These are phyloP conservation scores for Mythimna loreyi DNA, from an alignment of 2,888 invertebrate species.

Conservation along the genomic window DNA sequence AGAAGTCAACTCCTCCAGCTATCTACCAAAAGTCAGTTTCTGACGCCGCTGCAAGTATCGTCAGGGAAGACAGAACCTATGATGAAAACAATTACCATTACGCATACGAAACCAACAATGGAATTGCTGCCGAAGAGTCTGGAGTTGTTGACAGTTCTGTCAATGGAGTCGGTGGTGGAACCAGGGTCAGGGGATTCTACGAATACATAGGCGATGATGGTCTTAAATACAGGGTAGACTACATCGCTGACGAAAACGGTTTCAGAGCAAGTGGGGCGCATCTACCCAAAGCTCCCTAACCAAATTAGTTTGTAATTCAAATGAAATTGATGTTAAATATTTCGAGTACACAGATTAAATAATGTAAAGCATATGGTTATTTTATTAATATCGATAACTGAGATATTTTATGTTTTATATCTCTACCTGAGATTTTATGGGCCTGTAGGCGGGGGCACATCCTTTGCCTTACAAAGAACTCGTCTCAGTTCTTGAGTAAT, in stretches of 20 bases:
- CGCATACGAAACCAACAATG: constrained; percentile 92
- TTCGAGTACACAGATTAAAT: constrained; percentile 53
- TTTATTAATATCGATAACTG: constrained; percentile 44
- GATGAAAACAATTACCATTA: constrained; percentile 91
- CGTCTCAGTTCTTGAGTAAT: constrained; percentile 38
- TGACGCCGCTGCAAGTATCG: constrained; percentile 89
- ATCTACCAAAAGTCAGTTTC: constrained; percentile 73
- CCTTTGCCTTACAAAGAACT: constrained; percentile 36
- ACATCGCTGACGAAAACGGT: constrained; percentile 92
- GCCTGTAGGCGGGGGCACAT: constrained; percentile 50
- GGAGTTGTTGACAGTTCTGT: constrained; percentile 90
- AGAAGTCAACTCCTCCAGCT: constrained; percentile 53
- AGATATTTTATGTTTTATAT: constrained; percentile 60
- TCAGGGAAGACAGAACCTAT: constrained; percentile 88
- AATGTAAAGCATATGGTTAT: constrained; percentile 39
- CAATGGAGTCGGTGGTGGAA: constrained; percentile 87
- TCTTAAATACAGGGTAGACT: constrained; percentile 89
- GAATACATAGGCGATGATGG: constrained; percentile 93
- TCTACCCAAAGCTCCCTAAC: constrained; percentile 75
- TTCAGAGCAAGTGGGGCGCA: constrained; percentile 90
- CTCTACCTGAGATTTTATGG: constrained; percentile 63
- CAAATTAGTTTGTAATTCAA: constrained; percentile 40
- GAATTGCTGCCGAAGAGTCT: constrained; percentile 92
- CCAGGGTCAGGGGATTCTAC: constrained; percentile 92
- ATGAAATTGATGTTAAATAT: constrained; percentile 49